Base-by-base conservation (phyloP, 2,797 vertebrate species). In the Hypotaenidia okinawae region DNA sequence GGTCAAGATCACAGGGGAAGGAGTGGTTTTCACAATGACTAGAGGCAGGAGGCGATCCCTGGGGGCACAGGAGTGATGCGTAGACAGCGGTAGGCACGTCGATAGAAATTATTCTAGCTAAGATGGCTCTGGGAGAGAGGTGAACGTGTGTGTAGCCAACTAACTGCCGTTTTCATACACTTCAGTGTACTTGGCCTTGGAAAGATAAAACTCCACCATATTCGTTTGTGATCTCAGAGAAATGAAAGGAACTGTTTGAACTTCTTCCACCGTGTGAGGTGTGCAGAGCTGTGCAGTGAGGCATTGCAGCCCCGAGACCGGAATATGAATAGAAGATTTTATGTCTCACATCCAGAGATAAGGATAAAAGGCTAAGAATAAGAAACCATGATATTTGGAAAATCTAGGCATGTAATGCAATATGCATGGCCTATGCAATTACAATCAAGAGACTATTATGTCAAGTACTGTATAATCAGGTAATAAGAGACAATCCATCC, bases 391-490 rank as follows among this genome's bases (percentile, higher is more conserved):
- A 5, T 74, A 59, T 91, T 93, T 89, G 67, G 16, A 64, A 72
- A 81, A 93, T 30, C 33, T 68, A 64, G 69, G 21, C 58, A 91
- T 75, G 57, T 91, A 91, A 90, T 87, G 90, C 47, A 93, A 70
- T 84, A 84, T 84, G 30, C 80, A 84, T 49, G 45, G 68, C 45
- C 72, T 87, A 1, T 79, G 85, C 74, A 80, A 77, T 96, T 93
- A 87, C 30, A 95, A 93, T 95, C 86, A 77, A 77, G 83, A 89
- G 63, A 84, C 76, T 90, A 9, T 88, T 91, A 66, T 64, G 52
- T 84, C 67, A 84, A 90, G 70, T 67, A 37, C 43, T 43, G 25
- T 74, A 70, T 84, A 94, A 94, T 90, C 54, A 91, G 78, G 16
- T 91, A 70, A 76, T 84, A 86, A 78, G 63, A 84, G 70, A 93